Evolutionary conservation across 2,797 vertebrate genomes (phyloP).

Genomic region (Sitta carolinensis): DNA sequence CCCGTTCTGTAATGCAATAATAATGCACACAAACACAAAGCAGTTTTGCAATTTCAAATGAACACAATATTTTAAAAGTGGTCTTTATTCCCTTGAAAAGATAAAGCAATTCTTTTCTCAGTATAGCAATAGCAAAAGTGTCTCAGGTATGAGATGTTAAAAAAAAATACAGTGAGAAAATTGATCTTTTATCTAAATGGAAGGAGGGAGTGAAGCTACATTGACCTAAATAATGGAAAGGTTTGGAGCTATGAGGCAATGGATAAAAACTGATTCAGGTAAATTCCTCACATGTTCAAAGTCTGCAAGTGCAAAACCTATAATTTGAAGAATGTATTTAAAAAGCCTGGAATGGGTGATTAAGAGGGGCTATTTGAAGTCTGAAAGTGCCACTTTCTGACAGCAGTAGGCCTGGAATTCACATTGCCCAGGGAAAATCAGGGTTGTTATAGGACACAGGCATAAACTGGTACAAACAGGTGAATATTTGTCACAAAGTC

Average conservation of each 20-base stretch:
- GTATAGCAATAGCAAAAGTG: neutral
- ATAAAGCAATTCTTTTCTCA: neutral
- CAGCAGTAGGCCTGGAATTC: conserved; percentile 5
- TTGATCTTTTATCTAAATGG: neutral
- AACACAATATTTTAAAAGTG: neutral
- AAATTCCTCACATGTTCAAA: conserved; percentile 17
- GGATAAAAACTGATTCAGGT: neutral
- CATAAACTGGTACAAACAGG: neutral
- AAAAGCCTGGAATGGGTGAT: neutral
- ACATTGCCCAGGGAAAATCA: neutral
- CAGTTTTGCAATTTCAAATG: neutral
- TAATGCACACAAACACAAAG: neutral
- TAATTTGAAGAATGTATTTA: conserved; percentile 10
- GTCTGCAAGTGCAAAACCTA: neutral
- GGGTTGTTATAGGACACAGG: neutral
- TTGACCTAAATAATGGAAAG: conserved; percentile 17
- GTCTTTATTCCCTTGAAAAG: neutral
- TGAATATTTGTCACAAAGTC: neutral
- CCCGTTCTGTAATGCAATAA: neutral
- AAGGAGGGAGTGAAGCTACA: neutral
- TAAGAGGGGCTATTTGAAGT: neutral
- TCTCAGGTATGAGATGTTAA: neutral
- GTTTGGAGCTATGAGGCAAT: neutral
- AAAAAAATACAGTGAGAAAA: neutral
- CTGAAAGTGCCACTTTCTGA: neutral